Base-by-base conservation (phyloP, 1,140 invertebrate species). In the Plutomurus gul region DNA sequence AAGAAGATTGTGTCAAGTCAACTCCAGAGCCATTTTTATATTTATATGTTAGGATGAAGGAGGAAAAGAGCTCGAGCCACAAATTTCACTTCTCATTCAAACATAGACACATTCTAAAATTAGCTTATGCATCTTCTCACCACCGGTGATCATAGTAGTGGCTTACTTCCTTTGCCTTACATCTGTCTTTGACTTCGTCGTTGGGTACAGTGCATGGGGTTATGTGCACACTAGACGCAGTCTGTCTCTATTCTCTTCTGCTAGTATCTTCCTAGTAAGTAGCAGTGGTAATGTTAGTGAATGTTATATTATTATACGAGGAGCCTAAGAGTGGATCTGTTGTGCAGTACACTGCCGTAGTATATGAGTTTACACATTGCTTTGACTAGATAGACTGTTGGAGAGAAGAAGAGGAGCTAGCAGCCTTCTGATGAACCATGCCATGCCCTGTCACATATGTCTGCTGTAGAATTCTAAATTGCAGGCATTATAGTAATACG, bases 81-180 rank as follows among this genome's bases (percentile, higher is more conserved):
- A 51, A 51, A 51, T n/a, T n/a, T n/a, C n/a, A n/a, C n/a, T n/a
- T n/a, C 47, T 51, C 47, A 51, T 51, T 51, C 47, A 51, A 51
- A 51, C 18, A 51, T 22, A 51, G 47, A 51, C 47, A 51, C 18
- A 11, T 22, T 51, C 47, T 51, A 51, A 51, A 51, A 51, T 51
- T 51, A 51, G 47, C 47, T 22, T 51, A 51, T 51, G 47, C 47
- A 51, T 51, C 47, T 51, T 51, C 47, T 51, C 47, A 3, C 2
- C 18, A 0, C 18, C 4, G 4, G 16, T 18, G 10, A 47, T 1
- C 16, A 16, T 47, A 16, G n/a, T 20, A 8, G 18, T 51, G 47
- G 47, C 47, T 22, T 51, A 51, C 25, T 47, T 47, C 20, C 43
- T 16, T 47, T 16, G 5, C 43, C 13, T 6, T 47, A 47, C 43